These are phyloP conservation scores for Cristatella mucedo DNA, from an alignment of 2,888 invertebrate genomes.

Conservation along the genomic window DNA sequence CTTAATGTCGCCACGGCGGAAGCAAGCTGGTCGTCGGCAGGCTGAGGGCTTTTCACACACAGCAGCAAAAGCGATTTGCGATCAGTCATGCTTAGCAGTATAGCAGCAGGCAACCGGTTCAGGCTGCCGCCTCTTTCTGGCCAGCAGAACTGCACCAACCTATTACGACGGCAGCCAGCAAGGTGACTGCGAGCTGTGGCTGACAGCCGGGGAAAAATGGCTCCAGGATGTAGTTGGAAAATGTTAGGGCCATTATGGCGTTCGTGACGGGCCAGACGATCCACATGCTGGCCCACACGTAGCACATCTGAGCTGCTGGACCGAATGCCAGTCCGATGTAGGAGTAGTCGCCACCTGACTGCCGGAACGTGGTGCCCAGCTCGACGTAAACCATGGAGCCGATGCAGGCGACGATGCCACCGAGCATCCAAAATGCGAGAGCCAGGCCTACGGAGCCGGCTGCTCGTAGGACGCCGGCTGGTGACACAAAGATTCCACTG, in stretches of 20 bases:
- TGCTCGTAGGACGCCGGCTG: conserved; percentile 64
- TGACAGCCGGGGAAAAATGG: conserved; percentile 28
- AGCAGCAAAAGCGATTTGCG: too few species aligned
- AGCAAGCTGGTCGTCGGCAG: too few species aligned
- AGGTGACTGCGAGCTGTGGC: conserved; percentile 25
- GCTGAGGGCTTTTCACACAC: too few species aligned
- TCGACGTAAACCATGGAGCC: conserved; percentile 87
- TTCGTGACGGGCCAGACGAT: conserved; percentile 36
- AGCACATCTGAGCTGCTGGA: conserved; percentile 1
- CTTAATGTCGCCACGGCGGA: too few species aligned
- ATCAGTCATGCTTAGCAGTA: too few species aligned
- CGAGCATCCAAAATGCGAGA: conserved; percentile 72
- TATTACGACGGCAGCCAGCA: conserved; percentile 35
- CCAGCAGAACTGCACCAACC: too few species aligned
- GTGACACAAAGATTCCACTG: conserved; percentile 86
- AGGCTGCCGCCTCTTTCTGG: too few species aligned
- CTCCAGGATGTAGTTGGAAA: conserved; percentile 33
- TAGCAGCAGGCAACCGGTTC: too few species aligned
- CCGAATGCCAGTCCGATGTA: conserved; percentile 58
- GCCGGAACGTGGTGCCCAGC: conserved; percentile 82
- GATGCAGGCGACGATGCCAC: conserved; percentile 67
- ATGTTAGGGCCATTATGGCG: conserved; percentile 35
- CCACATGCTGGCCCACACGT: conserved; percentile 32
- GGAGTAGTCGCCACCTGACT: conserved; percentile 81
- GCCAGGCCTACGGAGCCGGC: conserved; percentile 64